Conservation (phyloP, 1,140 invertebrate genomes). For the Microplitis demolitor region DNA sequence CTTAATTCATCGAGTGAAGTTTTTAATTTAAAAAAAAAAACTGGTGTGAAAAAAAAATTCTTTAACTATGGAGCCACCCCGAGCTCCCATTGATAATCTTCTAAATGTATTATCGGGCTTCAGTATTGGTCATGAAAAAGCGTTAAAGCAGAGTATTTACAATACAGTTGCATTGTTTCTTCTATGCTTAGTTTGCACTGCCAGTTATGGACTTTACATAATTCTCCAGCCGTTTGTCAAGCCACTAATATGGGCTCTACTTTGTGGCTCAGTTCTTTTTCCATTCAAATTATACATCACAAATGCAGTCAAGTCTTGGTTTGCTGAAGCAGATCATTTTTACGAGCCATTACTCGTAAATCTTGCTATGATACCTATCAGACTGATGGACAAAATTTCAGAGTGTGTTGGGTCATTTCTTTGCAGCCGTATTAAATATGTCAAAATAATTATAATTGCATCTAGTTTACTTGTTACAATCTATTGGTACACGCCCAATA, state of each 20-base stretch:
- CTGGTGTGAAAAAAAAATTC: no score
- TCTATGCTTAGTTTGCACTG: slow-evolving; percentile 69
- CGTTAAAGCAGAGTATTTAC: slow-evolving; percentile 85
- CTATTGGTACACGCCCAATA: slow-evolving; percentile 64
- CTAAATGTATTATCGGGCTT: slow-evolving; percentile 53
- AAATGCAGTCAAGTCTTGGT: slow-evolving; percentile 74
- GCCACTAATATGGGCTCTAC: slow-evolving; percentile 89
- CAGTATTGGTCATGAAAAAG: slow-evolving; percentile 69
- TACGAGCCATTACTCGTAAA: slow-evolving; percentile 71
- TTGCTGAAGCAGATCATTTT: slow-evolving; percentile 66
- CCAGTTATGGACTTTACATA: slow-evolving; percentile 79
- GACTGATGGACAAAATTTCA: slow-evolving; percentile 72
- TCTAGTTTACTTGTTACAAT: slow-evolving; percentile 46
- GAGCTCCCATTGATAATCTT: slow-evolving; percentile 57
- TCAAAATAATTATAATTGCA: slow-evolving; percentile 49
- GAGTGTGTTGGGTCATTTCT: slow-evolving; percentile 72
- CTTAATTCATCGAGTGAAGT: no score
- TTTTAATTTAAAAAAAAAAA: no score
- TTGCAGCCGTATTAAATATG: slow-evolving; percentile 66
- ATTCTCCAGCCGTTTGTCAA: slow-evolving; percentile 90
- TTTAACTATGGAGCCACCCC: slow-evolving; percentile 38
- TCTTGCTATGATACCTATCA: slow-evolving; percentile 74
- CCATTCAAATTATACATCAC: slow-evolving; percentile 83
- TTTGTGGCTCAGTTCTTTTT: slow-evolving; percentile 89
- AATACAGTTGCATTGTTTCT: slow-evolving; percentile 80